These are phyloP conservation scores for Hepsetus odoe DNA, from an alignment of 2,113 vertebrate species.

Conservation along the genomic window DNA sequence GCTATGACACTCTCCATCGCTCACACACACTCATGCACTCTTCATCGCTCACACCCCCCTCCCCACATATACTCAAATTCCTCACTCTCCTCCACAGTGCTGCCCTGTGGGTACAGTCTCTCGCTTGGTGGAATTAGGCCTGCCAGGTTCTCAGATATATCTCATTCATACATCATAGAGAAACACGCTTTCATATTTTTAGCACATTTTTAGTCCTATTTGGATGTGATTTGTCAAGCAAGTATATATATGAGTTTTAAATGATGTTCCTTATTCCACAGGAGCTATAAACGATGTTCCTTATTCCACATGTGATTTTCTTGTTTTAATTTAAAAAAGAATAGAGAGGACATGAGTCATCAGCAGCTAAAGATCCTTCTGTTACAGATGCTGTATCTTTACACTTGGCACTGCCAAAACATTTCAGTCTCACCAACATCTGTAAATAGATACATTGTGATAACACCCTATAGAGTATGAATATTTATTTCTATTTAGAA, in stretches of 20 bases:
- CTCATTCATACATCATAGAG: conserved; percentile 51
- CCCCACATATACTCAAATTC: conserved; percentile 38
- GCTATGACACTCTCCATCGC: conserved; percentile 47
- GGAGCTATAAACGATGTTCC: conserved; percentile 34
- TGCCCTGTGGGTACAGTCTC: conserved; percentile 34
- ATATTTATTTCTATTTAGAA: too few species aligned
- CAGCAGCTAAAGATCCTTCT: background rate
- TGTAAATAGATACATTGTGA: too few species aligned
- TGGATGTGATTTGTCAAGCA: conserved; percentile 24
- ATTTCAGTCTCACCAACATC: too few species aligned
- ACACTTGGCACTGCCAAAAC: too few species aligned
- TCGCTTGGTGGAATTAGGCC: conserved; percentile 37
- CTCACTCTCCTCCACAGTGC: conserved; percentile 40
- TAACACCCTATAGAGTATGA: too few species aligned
- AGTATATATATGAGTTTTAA: conserved; percentile 25
- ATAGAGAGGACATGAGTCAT: background rate
- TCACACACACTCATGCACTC: conserved; percentile 37
- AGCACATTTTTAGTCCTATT: conserved; percentile 38
- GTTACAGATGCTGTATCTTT: background rate
- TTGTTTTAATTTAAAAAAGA: conserved; percentile 13
- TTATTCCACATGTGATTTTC: background rate
- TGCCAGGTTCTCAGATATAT: conserved; percentile 50
- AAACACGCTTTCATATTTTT: conserved; percentile 47
- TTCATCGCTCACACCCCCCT: conserved; percentile 42
- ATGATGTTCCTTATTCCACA: too few species aligned